A percentile compares a stretch with the other conserved stretches of the same genome.
phyloP scores from a whole-genome alignment of 2,113 vertebrate genomes.

The Leptobrachium ailaonicum region DNA sequence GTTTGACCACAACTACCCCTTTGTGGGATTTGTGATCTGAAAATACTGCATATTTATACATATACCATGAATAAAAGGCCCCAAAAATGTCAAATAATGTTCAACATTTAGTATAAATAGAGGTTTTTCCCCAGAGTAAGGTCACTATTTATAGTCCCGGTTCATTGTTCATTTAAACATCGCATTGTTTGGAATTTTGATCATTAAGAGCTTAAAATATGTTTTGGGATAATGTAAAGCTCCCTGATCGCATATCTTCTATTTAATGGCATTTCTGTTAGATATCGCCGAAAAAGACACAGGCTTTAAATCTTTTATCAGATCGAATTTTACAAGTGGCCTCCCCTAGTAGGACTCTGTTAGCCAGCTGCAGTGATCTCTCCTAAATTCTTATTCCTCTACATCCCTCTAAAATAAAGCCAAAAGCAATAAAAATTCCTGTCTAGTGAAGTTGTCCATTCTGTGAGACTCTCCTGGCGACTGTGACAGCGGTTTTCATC shows the following conservation, averaged over 20 bases:
- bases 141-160: no score
- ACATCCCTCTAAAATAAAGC: constrained; percentile 60
- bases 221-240: no score
- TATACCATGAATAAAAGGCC: no score
- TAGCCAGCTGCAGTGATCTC: constrained; percentile 32
- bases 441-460: constrained; percentile 32
- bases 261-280: constrained; percentile 9
- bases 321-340: constrained; percentile 35
- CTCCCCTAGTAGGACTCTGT: constrained; percentile 52
- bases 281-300: not conserved
- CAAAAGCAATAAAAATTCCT: constrained; percentile 66
- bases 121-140: no score
- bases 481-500: constrained; percentile 19
- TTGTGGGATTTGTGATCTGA: no score
- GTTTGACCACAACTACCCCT: no score
- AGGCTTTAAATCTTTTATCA: not conserved
- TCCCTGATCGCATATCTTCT: not conserved
- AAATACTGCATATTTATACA: no score
- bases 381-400: constrained; percentile 44
- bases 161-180: no score
- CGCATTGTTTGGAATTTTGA: no score
- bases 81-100: no score
- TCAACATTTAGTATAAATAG: no score
- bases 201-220: no score
- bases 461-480: not conserved